These are phyloP conservation scores for Odontothrips loti DNA, from an alignment of 2,888 invertebrate genomes.

Conservation along the genomic window DNA sequence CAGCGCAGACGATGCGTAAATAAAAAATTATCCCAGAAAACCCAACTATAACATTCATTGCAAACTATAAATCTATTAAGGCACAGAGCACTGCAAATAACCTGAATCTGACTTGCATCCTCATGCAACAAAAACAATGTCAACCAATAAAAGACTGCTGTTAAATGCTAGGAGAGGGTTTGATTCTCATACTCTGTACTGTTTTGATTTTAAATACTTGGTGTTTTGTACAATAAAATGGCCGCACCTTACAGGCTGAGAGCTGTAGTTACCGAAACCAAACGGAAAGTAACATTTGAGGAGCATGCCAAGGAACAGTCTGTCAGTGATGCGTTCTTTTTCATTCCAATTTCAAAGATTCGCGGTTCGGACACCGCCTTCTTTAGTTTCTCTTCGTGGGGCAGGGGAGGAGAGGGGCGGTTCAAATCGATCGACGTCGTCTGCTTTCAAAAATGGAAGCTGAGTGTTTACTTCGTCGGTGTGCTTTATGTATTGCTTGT, in stretches of 20 bases:
- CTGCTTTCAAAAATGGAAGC: slow-evolving; percentile 16
- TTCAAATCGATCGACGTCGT: neutral
- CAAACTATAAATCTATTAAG: neutral
- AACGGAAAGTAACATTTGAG: too few species aligned
- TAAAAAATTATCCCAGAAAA: neutral
- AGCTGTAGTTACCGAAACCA: too few species aligned
- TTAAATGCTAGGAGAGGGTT: neutral
- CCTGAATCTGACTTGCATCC: neutral
- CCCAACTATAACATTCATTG: slow-evolving; percentile 1
- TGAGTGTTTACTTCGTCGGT: neutral
- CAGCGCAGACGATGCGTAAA: neutral
- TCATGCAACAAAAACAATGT: slow-evolving; percentile 13
- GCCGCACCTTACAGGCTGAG: too few species aligned
- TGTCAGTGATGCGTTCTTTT: too few species aligned
- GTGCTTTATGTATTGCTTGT: neutral
- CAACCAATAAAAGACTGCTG: neutral
- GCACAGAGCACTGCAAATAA: neutral
- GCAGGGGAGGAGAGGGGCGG: neutral
- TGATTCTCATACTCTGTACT: neutral
- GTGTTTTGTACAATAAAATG: too few species aligned
- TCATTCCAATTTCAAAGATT: too few species aligned
- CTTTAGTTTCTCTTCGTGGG: neutral
- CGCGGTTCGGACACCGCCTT: too few species aligned
- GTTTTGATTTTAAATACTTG: neutral
- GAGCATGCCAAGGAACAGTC: too few species aligned